Conservation (phyloP, 2,113 vertebrate genomes). For the Drymodes brunneopygia region DNA sequence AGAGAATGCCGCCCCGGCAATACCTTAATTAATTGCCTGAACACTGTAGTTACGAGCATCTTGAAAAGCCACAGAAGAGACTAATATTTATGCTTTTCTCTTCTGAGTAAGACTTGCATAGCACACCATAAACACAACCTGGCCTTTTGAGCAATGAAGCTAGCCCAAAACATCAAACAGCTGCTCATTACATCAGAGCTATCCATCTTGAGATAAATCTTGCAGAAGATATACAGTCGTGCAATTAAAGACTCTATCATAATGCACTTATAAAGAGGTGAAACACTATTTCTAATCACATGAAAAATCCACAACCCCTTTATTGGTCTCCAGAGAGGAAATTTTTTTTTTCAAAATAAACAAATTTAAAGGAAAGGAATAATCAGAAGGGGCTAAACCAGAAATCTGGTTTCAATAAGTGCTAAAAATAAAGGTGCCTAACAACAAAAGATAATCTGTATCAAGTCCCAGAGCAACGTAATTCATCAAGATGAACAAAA, state of each 20-base stretch:
- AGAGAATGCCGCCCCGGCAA: accelerated
- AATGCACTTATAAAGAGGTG: not conserved
- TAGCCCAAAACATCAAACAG: not conserved
- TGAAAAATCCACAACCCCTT: not conserved
- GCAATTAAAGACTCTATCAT: not conserved
- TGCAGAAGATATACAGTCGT: not conserved
- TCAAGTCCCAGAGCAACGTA: not conserved
- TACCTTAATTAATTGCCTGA: not conserved
- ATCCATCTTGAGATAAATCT: not conserved
- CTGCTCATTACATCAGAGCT: not conserved
- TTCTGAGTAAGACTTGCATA: not conserved
- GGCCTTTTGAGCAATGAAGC: not conserved
- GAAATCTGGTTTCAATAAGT: not conserved
- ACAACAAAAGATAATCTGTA: not conserved
- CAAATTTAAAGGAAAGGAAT: not conserved
- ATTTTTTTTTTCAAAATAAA: not conserved
- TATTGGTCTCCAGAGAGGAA: not conserved
- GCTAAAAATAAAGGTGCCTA: not conserved
- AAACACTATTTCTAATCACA: not conserved
- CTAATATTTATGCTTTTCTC: not conserved
- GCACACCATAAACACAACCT: not conserved
- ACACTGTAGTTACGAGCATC: not conserved
- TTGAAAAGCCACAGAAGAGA: not conserved
- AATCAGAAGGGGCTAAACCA: not conserved
- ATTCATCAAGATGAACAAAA: not conserved